phyloP scores from a whole-genome alignment of 1,140 invertebrate genomes.

The Lasaia peninsularis region DNA sequence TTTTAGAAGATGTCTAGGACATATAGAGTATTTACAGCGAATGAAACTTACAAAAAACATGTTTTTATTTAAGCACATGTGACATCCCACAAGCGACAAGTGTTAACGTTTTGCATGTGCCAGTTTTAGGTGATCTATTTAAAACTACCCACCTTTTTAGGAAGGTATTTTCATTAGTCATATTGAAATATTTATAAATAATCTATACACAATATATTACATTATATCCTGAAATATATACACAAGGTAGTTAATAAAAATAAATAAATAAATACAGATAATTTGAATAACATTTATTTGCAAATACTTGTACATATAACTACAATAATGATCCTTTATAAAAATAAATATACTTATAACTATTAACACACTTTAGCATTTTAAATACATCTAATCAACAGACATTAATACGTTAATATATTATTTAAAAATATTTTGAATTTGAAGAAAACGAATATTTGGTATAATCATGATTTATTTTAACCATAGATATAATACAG shows the following conservation, averaged over 20 bases:
- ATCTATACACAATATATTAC: not conserved
- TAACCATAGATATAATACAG: too few species aligned
- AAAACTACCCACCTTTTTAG: not conserved
- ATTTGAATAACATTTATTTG: constrained; percentile 41
- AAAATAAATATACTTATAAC: constrained; percentile 52
- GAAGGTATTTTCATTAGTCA: not conserved
- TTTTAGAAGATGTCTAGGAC: too few species aligned
- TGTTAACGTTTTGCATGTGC: too few species aligned
- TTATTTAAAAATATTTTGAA: not conserved
- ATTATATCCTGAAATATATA: not conserved
- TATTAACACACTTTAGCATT: constrained; percentile 25
- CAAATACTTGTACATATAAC: constrained; percentile 41
- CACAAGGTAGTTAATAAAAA: constrained; percentile 5
- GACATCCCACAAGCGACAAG: too few species aligned
- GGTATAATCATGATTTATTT: not conserved
- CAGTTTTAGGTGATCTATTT: too few species aligned
- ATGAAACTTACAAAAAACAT: too few species aligned
- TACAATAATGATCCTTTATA: constrained; percentile 47
- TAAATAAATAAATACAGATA: constrained; percentile 25
- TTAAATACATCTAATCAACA: constrained; percentile 9
- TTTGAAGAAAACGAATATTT: not conserved
- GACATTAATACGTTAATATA: constrained; percentile 3
- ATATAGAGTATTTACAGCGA: too few species aligned
- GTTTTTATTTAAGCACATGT: too few species aligned
- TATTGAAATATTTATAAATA: not conserved